Percentiles rank a stretch among this genome's conserved stretches.
These are phyloP conservation scores for Drosophila sulfurigaster DNA, from an alignment of 1,140 invertebrate species.

Conservation along the genomic window DNA sequence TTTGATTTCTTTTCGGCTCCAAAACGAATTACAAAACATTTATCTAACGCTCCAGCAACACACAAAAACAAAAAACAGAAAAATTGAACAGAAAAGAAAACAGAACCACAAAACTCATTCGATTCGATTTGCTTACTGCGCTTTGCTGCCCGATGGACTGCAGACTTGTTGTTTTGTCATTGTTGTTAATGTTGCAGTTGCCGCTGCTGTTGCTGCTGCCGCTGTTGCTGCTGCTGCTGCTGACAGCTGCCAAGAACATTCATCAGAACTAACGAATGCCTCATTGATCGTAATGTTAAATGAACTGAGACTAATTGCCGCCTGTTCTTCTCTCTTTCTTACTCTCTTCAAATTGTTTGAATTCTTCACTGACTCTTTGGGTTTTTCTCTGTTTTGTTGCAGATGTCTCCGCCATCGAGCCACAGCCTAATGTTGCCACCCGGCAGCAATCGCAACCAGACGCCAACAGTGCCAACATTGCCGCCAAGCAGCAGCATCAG, in stretches of 20 bases:
- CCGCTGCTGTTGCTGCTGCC: constrained; percentile 20
- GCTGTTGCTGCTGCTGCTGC: constrained; percentile 27
- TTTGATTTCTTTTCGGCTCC: not conserved
- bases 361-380: not conserved
- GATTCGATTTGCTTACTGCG: constrained; percentile 81
- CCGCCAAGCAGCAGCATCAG: constrained; percentile 42
- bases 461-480: not conserved
- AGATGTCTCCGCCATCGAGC: constrained; percentile 86
- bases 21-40: constrained; percentile 78
- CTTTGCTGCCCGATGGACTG: constrained; percentile 62
- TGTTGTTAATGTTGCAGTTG: constrained; percentile 38
- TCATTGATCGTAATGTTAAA: constrained; percentile 13
- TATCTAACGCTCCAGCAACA: constrained; percentile 69
- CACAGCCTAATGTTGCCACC: constrained; percentile 72
- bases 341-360: not conserved
- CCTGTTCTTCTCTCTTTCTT: not conserved
- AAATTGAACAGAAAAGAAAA: constrained; percentile 22
- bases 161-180: constrained; percentile 47
- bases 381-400: constrained; percentile 17
- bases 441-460: constrained; percentile 27
- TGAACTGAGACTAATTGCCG: not conserved
- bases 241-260: constrained; percentile 44
- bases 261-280: constrained; percentile 49
- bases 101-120: constrained; percentile 66
- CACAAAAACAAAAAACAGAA: constrained; percentile 31